Conservation (phyloP, 2,113 vertebrate genomes). For the Nothoprocta perdicaria region DNA sequence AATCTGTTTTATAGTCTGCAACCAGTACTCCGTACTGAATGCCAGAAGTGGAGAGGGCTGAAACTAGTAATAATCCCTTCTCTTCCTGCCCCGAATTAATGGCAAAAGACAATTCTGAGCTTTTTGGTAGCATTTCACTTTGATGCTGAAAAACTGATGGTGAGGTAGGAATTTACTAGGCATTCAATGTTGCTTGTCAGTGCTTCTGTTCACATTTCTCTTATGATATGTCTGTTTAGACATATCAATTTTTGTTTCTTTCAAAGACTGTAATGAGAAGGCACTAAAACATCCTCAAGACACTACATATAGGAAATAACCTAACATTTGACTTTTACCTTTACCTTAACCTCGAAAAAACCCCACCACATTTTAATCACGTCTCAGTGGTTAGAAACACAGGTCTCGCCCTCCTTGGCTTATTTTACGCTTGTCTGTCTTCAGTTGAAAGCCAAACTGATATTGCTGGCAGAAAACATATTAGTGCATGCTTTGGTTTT, state of each 20-base stretch:
- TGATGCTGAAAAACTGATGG: not conserved
- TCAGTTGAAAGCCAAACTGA: not conserved
- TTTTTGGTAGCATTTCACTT: not conserved
- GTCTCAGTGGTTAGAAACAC: not conserved
- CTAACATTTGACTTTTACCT: not conserved
- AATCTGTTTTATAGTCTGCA: not conserved
- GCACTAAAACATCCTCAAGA: not conserved
- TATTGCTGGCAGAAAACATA: not conserved
- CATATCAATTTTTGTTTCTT: not conserved
- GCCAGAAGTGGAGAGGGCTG: not conserved
- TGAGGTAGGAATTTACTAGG: not conserved
- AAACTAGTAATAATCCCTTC: not conserved
- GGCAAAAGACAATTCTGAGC: not conserved
- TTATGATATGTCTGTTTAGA: not conserved
- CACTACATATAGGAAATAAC: not conserved
- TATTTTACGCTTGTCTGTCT: not conserved
- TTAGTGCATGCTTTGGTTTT: not conserved
- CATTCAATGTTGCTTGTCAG: not conserved
- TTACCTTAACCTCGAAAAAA: slow-evolving; percentile 2
- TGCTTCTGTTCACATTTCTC: not conserved
- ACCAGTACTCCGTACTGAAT: not conserved
- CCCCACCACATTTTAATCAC: not conserved
- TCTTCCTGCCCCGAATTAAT: not conserved
- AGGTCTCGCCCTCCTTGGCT: not conserved
- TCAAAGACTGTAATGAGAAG: not conserved